A percentile compares a stretch with the other conserved stretches of the same genome.
Conservation (phyloP, 2,797 vertebrate genomes). For the Leucoraja ocellata region DNA sequence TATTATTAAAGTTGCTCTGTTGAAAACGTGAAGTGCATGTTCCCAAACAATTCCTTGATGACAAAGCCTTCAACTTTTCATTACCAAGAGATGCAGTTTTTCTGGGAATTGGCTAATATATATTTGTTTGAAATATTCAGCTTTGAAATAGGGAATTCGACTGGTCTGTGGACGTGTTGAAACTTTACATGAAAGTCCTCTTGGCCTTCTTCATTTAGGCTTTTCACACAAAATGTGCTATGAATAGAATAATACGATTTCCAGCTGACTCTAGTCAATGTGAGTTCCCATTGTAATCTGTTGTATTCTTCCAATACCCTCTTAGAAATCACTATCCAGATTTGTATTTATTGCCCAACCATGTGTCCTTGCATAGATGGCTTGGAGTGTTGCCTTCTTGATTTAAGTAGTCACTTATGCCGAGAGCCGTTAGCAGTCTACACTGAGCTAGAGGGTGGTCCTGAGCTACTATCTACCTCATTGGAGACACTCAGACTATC, state of each 20-base stretch:
- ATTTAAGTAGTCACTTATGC: too few relatives aligned
- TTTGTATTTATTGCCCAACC: too few relatives aligned
- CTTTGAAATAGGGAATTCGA: not conserved
- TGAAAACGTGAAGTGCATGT: not conserved
- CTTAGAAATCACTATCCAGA: too few relatives aligned
- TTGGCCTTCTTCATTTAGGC: not conserved
- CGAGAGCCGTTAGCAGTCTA: too few relatives aligned
- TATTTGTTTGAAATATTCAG: not conserved
- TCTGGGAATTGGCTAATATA: not conserved
- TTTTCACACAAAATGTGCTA: not conserved
- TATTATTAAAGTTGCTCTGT: not conserved
- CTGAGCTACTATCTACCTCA: too few relatives aligned
- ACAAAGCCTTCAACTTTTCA: not conserved
- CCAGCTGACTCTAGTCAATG: not conserved
- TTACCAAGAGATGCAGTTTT: not conserved
- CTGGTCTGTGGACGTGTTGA: not conserved
- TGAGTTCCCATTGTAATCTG: not conserved
- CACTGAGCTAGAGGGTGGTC: too few relatives aligned
- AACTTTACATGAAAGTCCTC: not conserved
- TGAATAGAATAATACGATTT: not conserved
- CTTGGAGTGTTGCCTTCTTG: too few relatives aligned
- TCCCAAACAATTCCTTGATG: not conserved
- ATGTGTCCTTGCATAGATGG: too few relatives aligned
- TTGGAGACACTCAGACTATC: too few relatives aligned
- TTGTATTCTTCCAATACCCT: not conserved